These are phyloP conservation scores for Sinocyclocheilus rhinocerous DNA, from an alignment of 2,113 vertebrate species.

Conservation along the genomic window DNA sequence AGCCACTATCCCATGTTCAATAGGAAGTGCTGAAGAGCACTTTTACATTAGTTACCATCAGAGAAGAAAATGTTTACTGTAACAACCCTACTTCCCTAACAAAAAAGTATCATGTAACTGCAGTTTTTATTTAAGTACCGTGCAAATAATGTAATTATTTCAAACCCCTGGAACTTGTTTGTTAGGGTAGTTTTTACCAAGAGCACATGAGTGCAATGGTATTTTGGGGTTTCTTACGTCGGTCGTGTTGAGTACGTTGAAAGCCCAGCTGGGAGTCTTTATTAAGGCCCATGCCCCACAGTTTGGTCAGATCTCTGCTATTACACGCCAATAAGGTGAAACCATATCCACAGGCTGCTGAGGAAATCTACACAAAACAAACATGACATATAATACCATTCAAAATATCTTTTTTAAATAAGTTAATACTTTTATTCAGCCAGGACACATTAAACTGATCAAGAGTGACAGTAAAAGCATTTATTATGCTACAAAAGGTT, in stretches of 20 bases:
- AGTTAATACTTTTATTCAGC: background rate
- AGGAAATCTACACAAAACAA: slow-evolving; percentile 80
- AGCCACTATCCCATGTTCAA: background rate
- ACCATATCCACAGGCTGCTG: slow-evolving; percentile 92
- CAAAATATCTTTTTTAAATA: no score
- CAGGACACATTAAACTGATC: background rate
- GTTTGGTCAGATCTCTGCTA: slow-evolving; percentile 85
- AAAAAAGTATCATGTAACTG: background rate
- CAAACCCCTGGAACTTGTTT: no score
- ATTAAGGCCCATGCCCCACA: slow-evolving; percentile 98
- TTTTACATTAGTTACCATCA: background rate
- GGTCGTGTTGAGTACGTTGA: slow-evolving; percentile 82
- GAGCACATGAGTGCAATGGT: background rate
- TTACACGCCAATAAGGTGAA: slow-evolving; percentile 88
- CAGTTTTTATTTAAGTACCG: background rate
- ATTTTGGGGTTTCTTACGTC: slow-evolving; percentile 73
- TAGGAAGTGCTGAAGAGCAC: background rate
- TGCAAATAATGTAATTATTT: no score
- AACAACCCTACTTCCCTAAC: background rate
- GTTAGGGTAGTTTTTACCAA: background rate
- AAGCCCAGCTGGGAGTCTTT: slow-evolving; percentile 97
- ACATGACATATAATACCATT: background rate
- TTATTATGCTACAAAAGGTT: no score
- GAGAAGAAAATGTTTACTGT: background rate
- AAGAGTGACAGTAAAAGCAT: background rate